A percentile compares a stretch with the other conserved stretches of the same genome.
Conservation (phyloP, 1,140 invertebrate genomes). For the Drosophila oshimai region DNA sequence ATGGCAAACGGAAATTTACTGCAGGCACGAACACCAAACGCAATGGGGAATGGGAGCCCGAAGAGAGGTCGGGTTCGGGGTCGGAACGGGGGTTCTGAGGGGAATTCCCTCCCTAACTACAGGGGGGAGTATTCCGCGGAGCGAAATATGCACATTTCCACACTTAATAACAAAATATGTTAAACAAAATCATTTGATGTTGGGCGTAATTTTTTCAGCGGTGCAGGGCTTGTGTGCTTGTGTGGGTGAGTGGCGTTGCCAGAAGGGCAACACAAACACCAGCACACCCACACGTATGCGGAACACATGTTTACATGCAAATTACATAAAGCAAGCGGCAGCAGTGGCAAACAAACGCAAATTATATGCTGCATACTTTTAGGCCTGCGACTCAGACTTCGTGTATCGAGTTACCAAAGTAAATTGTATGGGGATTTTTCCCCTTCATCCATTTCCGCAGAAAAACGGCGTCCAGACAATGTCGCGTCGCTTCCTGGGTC, state of each 20-base stretch:
- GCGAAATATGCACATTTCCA: conserved; percentile 79
- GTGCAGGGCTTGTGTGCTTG: conserved; percentile 1
- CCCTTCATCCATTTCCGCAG: conserved; percentile 65
- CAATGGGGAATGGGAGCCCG: not conserved
- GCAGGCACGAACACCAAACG: conserved; percentile 66
- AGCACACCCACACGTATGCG: not conserved
- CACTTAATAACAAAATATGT: conserved; percentile 82
- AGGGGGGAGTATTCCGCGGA: conserved; percentile 30
- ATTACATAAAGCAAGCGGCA: conserved; percentile 75
- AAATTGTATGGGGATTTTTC: conserved; percentile 63
- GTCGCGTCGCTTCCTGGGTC: conserved; percentile 20
- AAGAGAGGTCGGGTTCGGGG: not conserved
- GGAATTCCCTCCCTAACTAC: too few relatives aligned
- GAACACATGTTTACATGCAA: conserved; percentile 80
- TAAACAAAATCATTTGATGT: conserved; percentile 81
- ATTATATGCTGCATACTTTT: conserved; percentile 77
- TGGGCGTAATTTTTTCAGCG: conserved; percentile 56
- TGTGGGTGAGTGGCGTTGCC: conserved; percentile 34
- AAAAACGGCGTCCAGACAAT: conserved; percentile 76
- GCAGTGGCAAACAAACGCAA: conserved; percentile 72
- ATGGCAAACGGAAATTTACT: conserved; percentile 81
- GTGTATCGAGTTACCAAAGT: conserved; percentile 65
- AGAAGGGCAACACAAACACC: conserved; percentile 44
- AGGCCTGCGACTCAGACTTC: conserved; percentile 52
- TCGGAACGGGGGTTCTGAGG: too few relatives aligned